A percentile compares a stretch with the other conserved stretches of the same genome.
Evolutionary conservation across 2,113 vertebrate genomes (phyloP).

Genomic region (Paraplagusia blochii): DNA sequence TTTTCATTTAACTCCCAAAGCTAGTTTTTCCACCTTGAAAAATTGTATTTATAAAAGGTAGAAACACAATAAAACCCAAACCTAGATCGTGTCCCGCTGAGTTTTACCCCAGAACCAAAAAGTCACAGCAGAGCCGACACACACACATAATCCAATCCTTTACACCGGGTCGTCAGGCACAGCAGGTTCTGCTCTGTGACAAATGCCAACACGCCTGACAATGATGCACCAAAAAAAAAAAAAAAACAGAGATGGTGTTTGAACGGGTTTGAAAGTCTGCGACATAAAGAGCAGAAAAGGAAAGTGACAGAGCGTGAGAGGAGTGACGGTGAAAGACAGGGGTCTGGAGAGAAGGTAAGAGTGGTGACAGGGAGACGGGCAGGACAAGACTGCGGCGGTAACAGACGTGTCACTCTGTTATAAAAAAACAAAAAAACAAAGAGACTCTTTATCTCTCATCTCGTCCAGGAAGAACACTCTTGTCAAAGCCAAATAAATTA

Average conservation of each 20-base stretch:
- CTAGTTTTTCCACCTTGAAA: too few relatives aligned
- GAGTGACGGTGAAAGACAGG: slow-evolving; percentile 2
- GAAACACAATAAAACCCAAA: too few relatives aligned
- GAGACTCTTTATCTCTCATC: slow-evolving; percentile 85
- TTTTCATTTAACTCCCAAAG: too few relatives aligned
- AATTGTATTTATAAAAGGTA: too few relatives aligned
- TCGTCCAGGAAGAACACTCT: slow-evolving; percentile 83
- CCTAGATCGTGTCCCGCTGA: slow-evolving; percentile 14
- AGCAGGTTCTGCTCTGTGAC: slow-evolving; percentile 48
- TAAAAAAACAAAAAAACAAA: slow-evolving; percentile 98
- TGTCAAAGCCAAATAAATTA: slow-evolving; percentile 94
- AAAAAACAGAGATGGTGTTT: too few relatives aligned
- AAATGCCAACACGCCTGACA: slow-evolving; percentile 36
- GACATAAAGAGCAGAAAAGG: slow-evolving; percentile 19
- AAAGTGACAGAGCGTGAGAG: slow-evolving; percentile 5
- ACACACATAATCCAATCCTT: slow-evolving; percentile 55
- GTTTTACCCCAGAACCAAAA: slow-evolving; percentile 34
- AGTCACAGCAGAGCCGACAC: slow-evolving; percentile 30
- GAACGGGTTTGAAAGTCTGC: slow-evolving; percentile 37
- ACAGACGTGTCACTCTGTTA: slow-evolving; percentile 87
- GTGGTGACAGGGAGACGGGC: slow-evolving; percentile 11
- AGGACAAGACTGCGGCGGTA: slow-evolving; percentile 20
- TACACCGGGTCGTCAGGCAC: slow-evolving; percentile 39
- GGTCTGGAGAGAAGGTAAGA: slow-evolving; percentile 5
- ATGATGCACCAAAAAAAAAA: slow-evolving; percentile 16